Evolutionary conservation across 2,888 invertebrate genomes (phyloP).

Genomic region (Nebria brevicollis): DNA sequence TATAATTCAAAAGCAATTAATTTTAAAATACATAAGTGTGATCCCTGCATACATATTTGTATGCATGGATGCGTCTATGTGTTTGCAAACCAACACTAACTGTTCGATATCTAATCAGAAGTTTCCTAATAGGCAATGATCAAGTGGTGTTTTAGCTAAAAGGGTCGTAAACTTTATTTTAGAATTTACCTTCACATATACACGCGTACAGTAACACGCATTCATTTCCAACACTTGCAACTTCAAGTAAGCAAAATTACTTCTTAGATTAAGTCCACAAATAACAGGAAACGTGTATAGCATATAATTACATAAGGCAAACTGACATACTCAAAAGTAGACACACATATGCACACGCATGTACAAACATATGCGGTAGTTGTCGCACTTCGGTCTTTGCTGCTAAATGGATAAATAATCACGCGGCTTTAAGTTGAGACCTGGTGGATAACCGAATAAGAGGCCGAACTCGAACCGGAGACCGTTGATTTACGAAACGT

Average conservation of each 20-base stretch:
- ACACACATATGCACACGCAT: background rate
- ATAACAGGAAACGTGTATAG: too few species aligned
- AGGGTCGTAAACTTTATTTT: slow-evolving; percentile 33
- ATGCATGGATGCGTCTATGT: background rate
- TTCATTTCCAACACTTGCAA: background rate
- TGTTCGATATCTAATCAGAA: slow-evolving; percentile 15
- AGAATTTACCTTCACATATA: background rate
- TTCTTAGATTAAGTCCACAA: too few species aligned
- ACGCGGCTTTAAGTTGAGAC: slow-evolving; percentile 39
- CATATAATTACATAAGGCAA: too few species aligned
- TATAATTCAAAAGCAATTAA: background rate
- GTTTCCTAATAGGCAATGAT: slow-evolving; percentile 36
- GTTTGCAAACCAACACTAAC: background rate
- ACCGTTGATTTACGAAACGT: slow-evolving; percentile 37
- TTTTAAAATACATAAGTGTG: background rate
- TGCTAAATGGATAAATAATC: slow-evolving; percentile 41
- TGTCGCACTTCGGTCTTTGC: slow-evolving; percentile 9
- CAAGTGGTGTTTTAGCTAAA: slow-evolving; percentile 31
- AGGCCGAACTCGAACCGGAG: background rate
- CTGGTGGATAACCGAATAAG: slow-evolving; percentile 35
- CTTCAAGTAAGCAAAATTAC: too few species aligned
- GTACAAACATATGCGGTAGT: background rate
- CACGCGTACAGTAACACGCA: background rate
- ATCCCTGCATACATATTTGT: background rate
- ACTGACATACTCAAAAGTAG: too few species aligned